A percentile compares a stretch with the other conserved stretches of the same genome.
These are phyloP conservation scores for Drosophila nr. perissopoda DNA, from an alignment of 2,888 invertebrate genomes.

Conservation along the genomic window DNA sequence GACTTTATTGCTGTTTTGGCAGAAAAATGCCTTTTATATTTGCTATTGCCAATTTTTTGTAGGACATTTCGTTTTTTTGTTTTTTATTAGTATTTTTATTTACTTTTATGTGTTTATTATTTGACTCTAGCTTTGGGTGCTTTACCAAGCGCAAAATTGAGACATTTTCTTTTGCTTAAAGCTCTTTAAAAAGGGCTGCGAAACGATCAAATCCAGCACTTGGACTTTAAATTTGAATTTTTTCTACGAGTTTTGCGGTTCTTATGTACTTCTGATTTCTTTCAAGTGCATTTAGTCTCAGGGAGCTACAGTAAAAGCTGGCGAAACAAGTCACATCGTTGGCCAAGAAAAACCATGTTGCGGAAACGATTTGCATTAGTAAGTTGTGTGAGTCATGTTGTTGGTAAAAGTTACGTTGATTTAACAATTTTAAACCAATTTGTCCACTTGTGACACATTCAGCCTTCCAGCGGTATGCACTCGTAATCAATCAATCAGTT, in stretches of 20 bases:
- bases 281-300: conserved; percentile 35
- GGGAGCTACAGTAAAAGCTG: not conserved
- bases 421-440: not conserved
- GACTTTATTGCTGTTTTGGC: conserved; percentile 79
- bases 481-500: not conserved
- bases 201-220: conserved; percentile 1
- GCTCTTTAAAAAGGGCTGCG: conserved; percentile 4
- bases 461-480: not conserved
- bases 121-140: conserved; percentile 64
- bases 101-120: conserved; percentile 81
- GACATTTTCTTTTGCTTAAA: conserved; percentile 46
- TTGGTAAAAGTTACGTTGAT: not conserved
- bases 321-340: not conserved
- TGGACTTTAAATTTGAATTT: conserved; percentile 55
- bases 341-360: conserved; percentile 8
- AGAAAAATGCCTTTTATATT: conserved; percentile 61
- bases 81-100: conserved; percentile 75
- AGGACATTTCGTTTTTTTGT: conserved; percentile 19
- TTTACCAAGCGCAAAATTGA: conserved; percentile 69
- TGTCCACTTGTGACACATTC: not conserved
- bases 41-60: conserved; percentile 64
- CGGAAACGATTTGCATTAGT: conserved; percentile 6
- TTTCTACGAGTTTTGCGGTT: conserved; percentile 28
- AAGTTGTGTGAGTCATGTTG: not conserved
- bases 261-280: conserved; percentile 33